Conservation (phyloP, 2,113 vertebrate species). For the Hypocryptadius cinnamomeus region DNA sequence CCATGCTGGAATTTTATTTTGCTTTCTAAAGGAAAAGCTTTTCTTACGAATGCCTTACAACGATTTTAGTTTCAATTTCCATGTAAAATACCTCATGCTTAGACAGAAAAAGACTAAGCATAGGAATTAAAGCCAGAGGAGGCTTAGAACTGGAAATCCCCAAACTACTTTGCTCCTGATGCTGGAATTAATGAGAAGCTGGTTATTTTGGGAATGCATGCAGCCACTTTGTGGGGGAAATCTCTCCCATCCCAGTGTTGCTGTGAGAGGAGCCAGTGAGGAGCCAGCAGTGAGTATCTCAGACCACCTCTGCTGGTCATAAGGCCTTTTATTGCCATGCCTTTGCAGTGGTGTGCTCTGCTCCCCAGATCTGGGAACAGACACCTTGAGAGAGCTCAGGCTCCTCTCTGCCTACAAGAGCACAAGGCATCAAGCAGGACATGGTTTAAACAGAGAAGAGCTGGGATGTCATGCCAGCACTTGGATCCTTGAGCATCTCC, state of each 20-base stretch:
- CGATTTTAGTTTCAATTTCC: neutral
- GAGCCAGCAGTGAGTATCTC: neutral
- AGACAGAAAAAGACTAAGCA: neutral
- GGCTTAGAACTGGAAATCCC: slow-evolving; percentile 40
- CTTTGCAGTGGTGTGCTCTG: neutral
- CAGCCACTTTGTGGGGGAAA: neutral
- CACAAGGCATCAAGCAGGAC: neutral
- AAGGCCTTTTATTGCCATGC: neutral
- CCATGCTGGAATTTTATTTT: neutral
- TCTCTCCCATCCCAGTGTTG: neutral
- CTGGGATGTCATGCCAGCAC: neutral
- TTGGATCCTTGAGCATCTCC: neutral
- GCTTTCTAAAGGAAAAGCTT: neutral
- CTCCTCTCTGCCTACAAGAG: neutral
- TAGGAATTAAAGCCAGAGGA: neutral
- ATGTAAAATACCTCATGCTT: neutral
- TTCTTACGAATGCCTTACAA: neutral
- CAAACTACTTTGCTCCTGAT: neutral
- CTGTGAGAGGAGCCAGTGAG: neutral
- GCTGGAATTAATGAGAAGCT: slow-evolving; percentile 11
- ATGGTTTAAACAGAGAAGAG: neutral
- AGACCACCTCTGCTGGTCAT: neutral
- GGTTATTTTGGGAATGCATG: slow-evolving; percentile 32
- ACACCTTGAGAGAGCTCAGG: neutral
- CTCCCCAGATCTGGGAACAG: neutral